Conservation (phyloP, 53 echinoderm and acorn worm species). For the Stichopus horrens region DNA sequence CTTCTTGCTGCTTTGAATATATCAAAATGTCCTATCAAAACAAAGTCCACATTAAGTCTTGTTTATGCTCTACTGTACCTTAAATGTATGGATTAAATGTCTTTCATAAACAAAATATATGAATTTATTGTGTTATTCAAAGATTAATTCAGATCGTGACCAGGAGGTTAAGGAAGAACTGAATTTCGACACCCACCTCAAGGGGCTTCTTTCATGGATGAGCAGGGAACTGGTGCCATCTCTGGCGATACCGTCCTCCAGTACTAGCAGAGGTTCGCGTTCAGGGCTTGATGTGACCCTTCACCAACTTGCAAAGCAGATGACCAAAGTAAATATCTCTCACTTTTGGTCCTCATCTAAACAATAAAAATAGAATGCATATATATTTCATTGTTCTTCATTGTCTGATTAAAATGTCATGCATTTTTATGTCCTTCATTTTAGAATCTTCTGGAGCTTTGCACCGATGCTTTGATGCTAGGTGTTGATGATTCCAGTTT, state of each 20-base stretch:
- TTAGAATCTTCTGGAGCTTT: conserved; percentile 73
- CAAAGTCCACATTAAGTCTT: too few species aligned
- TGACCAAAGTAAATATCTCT: background rate
- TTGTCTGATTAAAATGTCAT: background rate
- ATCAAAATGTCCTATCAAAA: too few species aligned
- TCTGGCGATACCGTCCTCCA: conserved; percentile 49
- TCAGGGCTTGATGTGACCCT: conserved; percentile 3
- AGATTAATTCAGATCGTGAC: background rate
- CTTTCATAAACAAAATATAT: too few species aligned
- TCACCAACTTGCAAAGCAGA: conserved; percentile 34
- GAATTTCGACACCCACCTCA: conserved; percentile 45
- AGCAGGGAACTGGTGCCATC: conserved; percentile 73
- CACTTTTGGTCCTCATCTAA: background rate
- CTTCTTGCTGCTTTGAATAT: too few species aligned
- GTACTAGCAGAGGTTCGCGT: background rate
- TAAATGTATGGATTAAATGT: too few species aligned
- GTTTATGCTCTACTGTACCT: too few species aligned
- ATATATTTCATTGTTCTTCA: background rate
- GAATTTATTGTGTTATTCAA: too few species aligned
- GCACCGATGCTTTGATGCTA: conserved; percentile 67
- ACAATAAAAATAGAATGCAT: background rate
- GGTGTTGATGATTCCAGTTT: conserved; percentile 52
- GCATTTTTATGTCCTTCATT: background rate
- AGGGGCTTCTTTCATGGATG: conserved; percentile 75
- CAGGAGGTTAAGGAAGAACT: background rate